Evolutionary conservation across 2,888 invertebrate genomes (phyloP), one percentile per base, ranked within the genome.

Genomic region (Phania funesta): DNA sequence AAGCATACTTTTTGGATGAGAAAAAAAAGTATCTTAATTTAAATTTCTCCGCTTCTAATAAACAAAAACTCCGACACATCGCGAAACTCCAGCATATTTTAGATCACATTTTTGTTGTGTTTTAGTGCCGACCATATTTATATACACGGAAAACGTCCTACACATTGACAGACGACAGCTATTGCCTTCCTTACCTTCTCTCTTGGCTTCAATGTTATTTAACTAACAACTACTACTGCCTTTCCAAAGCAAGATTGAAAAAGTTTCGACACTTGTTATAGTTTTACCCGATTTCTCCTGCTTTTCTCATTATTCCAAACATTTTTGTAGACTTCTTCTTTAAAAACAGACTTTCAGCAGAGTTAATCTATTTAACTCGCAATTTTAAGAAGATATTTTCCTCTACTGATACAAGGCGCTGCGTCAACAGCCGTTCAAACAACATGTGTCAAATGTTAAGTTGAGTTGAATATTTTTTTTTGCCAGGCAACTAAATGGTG

Each of bases 221-320:
- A 38, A 71, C 22, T 46, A 22, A 41, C 46, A 35, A 16, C 5
- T 16, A 24, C 16, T 22, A 20, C 22, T 35, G 44, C 7, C 46
- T 46, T 44, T 56, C 56, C 44, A 38, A 44, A 13, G 35, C 22
- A 38, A 67, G 67, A 73, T 67, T 54, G 62, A 81, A 73, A 77
- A 81, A 81, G 71, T 81, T 81, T 73, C 67, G 32, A 46, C 54
- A 64, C 35, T 65, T 76, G 56, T 71, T 46, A 65, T 54, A 60
- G 20, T 44, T 68, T 74, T 68, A 54, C 24, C 18, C 50, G 22
- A 32, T 32, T 16, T 8, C n/a, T 20, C n/a, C 54, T 52, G 48
- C 38, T 32, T 18, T 18, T 8, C 18, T 26, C 0, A 52, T 38
- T 20, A 8, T 8, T 2, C 16, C 26, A 68, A 29, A 29, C 29